A percentile compares a stretch with the other conserved stretches of the same genome.
These are phyloP conservation scores for Cyanoliseus patagonus DNA, from an alignment of 2,113 vertebrate genomes.

Conservation along the genomic window DNA sequence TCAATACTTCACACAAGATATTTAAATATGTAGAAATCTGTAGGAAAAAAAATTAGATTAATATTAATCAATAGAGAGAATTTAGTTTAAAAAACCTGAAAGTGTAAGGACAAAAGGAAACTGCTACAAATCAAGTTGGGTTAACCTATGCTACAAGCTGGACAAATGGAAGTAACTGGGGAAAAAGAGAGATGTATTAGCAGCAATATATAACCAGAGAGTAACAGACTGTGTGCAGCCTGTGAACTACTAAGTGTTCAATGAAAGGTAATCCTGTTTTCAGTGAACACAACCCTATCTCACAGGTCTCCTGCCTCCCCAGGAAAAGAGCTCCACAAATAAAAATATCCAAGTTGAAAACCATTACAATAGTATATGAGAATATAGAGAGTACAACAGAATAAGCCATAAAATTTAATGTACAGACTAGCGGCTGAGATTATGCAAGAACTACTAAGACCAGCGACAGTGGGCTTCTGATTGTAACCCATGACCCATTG, in stretches of 20 bases:
- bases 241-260: not conserved
- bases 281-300: not conserved
- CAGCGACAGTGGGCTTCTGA: not conserved
- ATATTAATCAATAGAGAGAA: not conserved
- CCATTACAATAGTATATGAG: not conserved
- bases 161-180: not conserved
- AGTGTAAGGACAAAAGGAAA: not conserved
- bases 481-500: not conserved
- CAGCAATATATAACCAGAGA: not conserved
- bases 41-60: not conserved
- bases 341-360: not conserved
- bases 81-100: not conserved
- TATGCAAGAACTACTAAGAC: not conserved
- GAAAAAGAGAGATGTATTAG: not conserved
- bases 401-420: not conserved
- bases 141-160: not conserved
- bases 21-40: not conserved
- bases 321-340: not conserved
- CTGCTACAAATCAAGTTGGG: not conserved
- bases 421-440: not conserved
- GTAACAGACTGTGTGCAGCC: not conserved
- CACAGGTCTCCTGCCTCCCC: not conserved
- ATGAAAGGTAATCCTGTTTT: not conserved
- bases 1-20: not conserved
- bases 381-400: not conserved